Conservation (phyloP, 1,140 invertebrate genomes). For the Eriosoma lanigerum region DNA sequence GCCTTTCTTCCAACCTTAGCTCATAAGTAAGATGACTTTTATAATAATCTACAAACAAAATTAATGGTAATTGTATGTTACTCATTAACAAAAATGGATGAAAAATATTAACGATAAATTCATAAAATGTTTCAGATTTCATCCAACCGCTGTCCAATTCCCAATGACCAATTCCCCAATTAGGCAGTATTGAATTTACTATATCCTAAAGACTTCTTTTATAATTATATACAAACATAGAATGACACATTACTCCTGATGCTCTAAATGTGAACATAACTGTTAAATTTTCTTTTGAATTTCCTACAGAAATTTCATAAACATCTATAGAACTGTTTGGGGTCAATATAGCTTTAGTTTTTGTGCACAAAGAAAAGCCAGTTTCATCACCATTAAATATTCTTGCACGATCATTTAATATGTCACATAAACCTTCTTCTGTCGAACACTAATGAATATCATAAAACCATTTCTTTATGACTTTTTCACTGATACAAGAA, state of each 20-base stretch:
- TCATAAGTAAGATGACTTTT: neutral
- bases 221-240: constrained; percentile 57
- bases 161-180: constrained; percentile 57
- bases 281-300: constrained; percentile 59
- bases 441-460: neutral
- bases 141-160: constrained; percentile 59
- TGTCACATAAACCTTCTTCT: neutral
- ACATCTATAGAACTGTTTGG: constrained; percentile 56
- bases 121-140: constrained; percentile 58
- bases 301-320: constrained; percentile 55
- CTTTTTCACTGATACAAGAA: neutral
- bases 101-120: constrained; percentile 59
- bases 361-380: constrained; percentile 57
- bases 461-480: neutral
- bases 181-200: constrained; percentile 54
- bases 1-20: neutral
- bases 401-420: neutral
- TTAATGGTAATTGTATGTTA: neutral
- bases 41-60: neutral
- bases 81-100: constrained; percentile 54
- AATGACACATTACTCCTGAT: constrained; percentile 56
- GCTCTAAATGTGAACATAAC: constrained; percentile 58
- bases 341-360: constrained; percentile 56
- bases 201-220: constrained; percentile 57
- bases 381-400: constrained; percentile 57